Evolutionary conservation across 2,113 vertebrate genomes (phyloP).

Genomic region (Donacobius atricapilla): DNA sequence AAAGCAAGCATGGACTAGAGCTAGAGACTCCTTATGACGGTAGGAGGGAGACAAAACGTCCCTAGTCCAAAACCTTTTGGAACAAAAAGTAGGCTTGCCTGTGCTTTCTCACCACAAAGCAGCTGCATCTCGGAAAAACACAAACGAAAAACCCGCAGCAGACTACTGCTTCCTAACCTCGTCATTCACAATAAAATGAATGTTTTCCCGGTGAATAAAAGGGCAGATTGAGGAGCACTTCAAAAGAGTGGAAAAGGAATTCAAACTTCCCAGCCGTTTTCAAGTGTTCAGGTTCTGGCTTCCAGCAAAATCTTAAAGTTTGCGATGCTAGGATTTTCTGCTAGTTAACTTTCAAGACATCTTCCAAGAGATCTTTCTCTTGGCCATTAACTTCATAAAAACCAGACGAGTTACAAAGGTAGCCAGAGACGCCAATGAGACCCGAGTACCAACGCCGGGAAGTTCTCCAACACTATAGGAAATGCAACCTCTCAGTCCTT

Average conservation of each 20-base stretch:
- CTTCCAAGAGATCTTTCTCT: background rate
- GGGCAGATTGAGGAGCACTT: background rate
- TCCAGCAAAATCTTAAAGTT: background rate
- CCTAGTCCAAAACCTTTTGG: background rate
- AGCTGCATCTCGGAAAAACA: background rate
- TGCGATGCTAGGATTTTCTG: background rate
- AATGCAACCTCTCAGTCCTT: background rate
- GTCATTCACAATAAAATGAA: background rate
- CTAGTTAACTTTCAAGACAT: background rate
- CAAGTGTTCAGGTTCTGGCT: background rate
- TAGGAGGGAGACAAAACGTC: rapidly evolving
- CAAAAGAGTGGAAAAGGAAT: background rate
- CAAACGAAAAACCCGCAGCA: background rate
- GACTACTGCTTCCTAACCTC: background rate
- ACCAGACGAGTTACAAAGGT: background rate
- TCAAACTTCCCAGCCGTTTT: background rate
- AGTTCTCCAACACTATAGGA: rapidly evolving
- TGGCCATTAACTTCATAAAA: background rate
- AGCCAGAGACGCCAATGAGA: background rate
- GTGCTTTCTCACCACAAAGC: rapidly evolving
- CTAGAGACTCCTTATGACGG: rapidly evolving
- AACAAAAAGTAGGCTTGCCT: background rate
- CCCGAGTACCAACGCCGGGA: no score
- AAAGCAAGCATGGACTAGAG: rapidly evolving
- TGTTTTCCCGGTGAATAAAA: background rate